Evolutionary conservation across 2,888 invertebrate species (phyloP).

Genomic region (Callinectes sapidus): DNA sequence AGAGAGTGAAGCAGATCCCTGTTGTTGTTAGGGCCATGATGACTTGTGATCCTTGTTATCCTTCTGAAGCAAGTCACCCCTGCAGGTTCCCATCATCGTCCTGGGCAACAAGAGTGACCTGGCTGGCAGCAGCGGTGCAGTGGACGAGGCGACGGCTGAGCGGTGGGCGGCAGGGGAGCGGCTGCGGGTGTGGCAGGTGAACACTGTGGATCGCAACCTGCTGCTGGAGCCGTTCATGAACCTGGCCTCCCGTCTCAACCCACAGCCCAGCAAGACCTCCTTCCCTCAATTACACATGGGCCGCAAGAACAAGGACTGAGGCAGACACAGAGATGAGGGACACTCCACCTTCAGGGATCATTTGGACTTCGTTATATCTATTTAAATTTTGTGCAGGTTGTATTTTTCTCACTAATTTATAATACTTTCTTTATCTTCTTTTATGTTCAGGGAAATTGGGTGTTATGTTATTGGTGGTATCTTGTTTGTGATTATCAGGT

Average conservation of each 20-base stretch:
- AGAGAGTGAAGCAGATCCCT: too few species aligned
- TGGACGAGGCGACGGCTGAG: conserved; percentile 51
- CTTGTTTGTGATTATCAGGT: neutral
- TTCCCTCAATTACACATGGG: conserved; percentile 65
- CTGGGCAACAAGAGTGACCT: conserved; percentile 63
- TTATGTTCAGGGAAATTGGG: neutral
- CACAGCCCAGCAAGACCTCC: conserved; percentile 64
- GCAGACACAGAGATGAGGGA: neutral
- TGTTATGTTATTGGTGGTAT: neutral
- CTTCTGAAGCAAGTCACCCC: neutral
- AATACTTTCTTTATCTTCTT: neutral
- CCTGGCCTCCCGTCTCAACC: conserved; percentile 62
- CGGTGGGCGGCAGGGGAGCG: conserved; percentile 59
- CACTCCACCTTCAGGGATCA: neutral
- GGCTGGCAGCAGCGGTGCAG: conserved; percentile 27
- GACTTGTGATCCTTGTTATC: too few species aligned
- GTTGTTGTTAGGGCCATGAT: too few species aligned
- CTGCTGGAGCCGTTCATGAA: conserved; percentile 58
- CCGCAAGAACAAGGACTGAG: conserved; percentile 63
- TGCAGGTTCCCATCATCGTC: conserved; percentile 64
- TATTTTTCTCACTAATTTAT: neutral
- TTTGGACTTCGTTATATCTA: neutral
- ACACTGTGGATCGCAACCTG: conserved; percentile 50
- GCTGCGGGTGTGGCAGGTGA: conserved; percentile 63
- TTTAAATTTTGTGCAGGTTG: neutral